These are phyloP conservation scores for Diabrotica balteata DNA, from an alignment of 2,888 invertebrate species.

Conservation along the genomic window DNA sequence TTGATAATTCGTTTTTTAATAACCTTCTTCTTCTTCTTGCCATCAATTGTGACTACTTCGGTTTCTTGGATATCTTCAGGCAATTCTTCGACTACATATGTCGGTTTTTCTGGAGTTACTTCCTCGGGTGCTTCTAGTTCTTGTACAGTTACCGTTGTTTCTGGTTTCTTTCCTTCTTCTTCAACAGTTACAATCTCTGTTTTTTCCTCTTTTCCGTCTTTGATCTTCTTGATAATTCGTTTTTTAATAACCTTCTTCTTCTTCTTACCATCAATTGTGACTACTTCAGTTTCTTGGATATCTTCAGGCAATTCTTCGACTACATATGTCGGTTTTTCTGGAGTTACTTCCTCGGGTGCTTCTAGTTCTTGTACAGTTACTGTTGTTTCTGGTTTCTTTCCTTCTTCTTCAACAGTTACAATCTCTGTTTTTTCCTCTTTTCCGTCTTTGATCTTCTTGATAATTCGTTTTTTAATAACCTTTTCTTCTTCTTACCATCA, in stretches of 20 bases:
- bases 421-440: background rate
- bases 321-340: background rate
- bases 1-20: background rate
- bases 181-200: background rate
- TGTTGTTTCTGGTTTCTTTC: background rate
- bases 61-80: constrained; percentile 55
- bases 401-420: background rate
- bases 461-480: background rate
- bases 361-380: background rate
- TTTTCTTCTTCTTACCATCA: background rate
- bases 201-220: background rate
- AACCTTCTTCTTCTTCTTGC: constrained; percentile 43
- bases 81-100: constrained; percentile 33
- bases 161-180: background rate
- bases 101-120: background rate
- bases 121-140: background rate
- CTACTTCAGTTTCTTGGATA: background rate
- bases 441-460: background rate
- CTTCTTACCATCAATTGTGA: background rate
- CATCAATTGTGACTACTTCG: constrained; percentile 50
- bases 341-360: background rate
- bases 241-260: background rate
- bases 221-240: background rate
- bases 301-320: background rate
- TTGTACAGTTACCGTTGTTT: background rate